Base-by-base conservation (phyloP, 2,113 vertebrate species). In the Hippoglossus stenolepis region DNA sequence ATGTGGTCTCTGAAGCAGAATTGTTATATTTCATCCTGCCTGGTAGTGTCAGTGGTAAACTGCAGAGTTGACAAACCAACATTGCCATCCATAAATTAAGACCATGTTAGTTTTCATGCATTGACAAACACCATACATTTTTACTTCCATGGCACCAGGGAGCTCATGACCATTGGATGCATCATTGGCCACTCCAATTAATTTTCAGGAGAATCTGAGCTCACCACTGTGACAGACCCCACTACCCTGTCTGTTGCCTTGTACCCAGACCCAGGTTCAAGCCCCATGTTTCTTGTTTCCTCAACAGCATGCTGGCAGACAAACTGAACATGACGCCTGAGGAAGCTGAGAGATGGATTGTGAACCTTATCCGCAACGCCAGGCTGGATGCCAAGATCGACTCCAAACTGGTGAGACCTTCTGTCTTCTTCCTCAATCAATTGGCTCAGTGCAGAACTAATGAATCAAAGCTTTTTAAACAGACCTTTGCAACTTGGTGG, bases 291-390 rank as follows among this genome's bases (percentile, higher is more conserved):
- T 79, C 57, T 85, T 60, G 15, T 85, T 88, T 72, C 77, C 61
- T 84, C 31, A 28, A 78, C 89, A 99, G 97, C 89, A 99, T 99
- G 98, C 93, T 99, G 93, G 98, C 97, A 85, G 97, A 99, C 94
- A 99, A 99, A 84, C 90, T 99, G 78, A 99, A 99, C 77, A 99
- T 99, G 98, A 97, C 96, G 59, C 97, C 97, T 2, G 98, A 99
- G 92, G 98, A 98, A 90, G 98, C 98, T 0, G 98, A 99, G 93
- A 94, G 97, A 78, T 99, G 98, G 97, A 99, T 99, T 77, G 98
- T 99, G 85, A 98, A 99, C 94, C 94, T 99, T 63, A 99, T 99
- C 88, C 96, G 97, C 84, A 99, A 99, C 83, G 97, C 98, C 70
- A 95, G 98, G 82, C 93, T 99, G 78, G 97, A 99, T 86, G 98